Percentiles rank a stretch among this genome's conserved stretches.
Conservation (phyloP, 1,140 invertebrate species). For the Drosophila melanogaster region DNA sequence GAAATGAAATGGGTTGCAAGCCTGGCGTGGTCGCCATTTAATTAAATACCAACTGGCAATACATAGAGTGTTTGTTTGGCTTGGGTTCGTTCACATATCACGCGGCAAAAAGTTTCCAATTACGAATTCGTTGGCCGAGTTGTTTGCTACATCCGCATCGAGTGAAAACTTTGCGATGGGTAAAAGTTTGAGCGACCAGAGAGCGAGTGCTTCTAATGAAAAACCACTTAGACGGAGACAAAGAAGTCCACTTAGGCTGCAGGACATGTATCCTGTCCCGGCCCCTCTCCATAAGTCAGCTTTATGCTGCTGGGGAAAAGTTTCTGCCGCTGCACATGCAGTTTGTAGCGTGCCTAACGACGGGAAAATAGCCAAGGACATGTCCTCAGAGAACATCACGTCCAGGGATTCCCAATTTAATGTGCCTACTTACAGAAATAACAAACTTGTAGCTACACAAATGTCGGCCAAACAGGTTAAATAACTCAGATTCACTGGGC, state of each 20-base stretch:
- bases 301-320: conserved; percentile 12
- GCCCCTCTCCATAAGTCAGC: conserved; percentile 13
- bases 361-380: conserved; percentile 55
- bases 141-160: conserved; percentile 35
- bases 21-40: conserved; percentile 35
- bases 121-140: conserved; percentile 47
- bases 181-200: conserved; percentile 31
- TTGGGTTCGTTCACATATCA: conserved; percentile 29
- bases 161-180: conserved; percentile 45
- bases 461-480: conserved; percentile 21
- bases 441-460: not conserved
- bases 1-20: conserved; percentile 47
- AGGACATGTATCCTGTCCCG: conserved; percentile 31
- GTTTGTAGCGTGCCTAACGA: conserved; percentile 69
- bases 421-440: conserved; percentile 41
- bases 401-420: conserved; percentile 59
- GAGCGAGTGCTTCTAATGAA: conserved; percentile 63
- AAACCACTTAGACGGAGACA: conserved; percentile 72
- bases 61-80: not conserved
- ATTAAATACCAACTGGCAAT: conserved; percentile 48
- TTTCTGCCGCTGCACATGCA: conserved; percentile 64
- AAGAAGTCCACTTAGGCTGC: conserved; percentile 57
- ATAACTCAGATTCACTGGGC: not conserved
- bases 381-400: conserved; percentile 49
- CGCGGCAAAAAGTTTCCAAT: conserved; percentile 62